Base-by-base conservation (phyloP, 2,797 vertebrate genomes). In the Kryptolebias ocellatus region DNA sequence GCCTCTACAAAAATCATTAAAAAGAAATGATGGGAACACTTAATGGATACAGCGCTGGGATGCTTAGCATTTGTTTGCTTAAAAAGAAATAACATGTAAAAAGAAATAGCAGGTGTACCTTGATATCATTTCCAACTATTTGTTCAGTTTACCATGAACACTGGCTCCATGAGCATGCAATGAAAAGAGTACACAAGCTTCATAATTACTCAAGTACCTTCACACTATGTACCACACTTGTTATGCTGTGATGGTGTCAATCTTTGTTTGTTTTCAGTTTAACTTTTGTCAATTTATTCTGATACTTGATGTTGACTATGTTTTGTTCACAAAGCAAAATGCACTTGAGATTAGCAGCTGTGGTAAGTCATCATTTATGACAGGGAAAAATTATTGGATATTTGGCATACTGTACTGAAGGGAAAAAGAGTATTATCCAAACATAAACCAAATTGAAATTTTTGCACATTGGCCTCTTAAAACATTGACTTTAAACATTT, bases 311-410 rank as follows among this genome's bases (percentile, higher is more conserved):
- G 92, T 94, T 92, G 83, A 92, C 89, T 93, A 92, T 93, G 89
- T 94, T 93, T 91, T 92, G 83, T 92, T 93, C 90, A 90, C 90
- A 83, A 88, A 92, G 81, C 91, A 63, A 93, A 92, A 86, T 89
- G 87, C 90, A 90, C 88, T 89, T 76, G 91, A 92, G 92, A 93
- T 94, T 94, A 95, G 92, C 93, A 94, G 93, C 93, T 94, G 92
- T 82, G 85, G 90, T 89, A 62, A 55, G 83, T 80, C 82, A 67
- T 51, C 1, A 67, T 68, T 67, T 64, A 53, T 5, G 54, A 27
- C 0, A 34, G 28, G 2, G 34, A 44, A 49, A n/a, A 3, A 60
- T 34, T 62, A 50, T 62, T 71, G 15, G 37, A 18, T 57, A 29
- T 44, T 39, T 46, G 17, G 12, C 17, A 28, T 14, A 27, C n/a